Conservation (phyloP, 2,888 invertebrate genomes). For the Phaedon cochleariae region DNA sequence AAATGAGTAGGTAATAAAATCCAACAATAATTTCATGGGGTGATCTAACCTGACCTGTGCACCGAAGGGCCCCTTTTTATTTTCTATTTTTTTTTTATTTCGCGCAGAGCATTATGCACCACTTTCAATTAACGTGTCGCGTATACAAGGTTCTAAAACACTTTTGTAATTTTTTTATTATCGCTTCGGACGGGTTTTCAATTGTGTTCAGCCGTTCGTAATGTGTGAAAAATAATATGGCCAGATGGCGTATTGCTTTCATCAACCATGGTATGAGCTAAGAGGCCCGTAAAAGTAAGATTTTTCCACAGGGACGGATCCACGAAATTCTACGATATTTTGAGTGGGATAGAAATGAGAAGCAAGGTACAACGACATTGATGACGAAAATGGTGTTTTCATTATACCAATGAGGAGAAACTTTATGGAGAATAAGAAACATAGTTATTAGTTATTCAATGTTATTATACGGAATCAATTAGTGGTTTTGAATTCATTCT, state of each 20-base stretch:
- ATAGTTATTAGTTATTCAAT: too few relatives aligned
- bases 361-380: too few relatives aligned
- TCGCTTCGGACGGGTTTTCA: slow-evolving; percentile 33
- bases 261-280: slow-evolving; percentile 23
- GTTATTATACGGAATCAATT: too few relatives aligned
- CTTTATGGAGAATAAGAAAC: too few relatives aligned
- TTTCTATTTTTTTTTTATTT: background rate
- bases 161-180: slow-evolving; percentile 34
- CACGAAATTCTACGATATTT: background rate
- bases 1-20: too few relatives aligned
- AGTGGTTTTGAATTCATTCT: too few relatives aligned
- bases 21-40: too few relatives aligned
- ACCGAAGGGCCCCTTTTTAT: background rate
- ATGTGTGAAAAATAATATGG: slow-evolving; percentile 42
- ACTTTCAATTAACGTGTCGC: slow-evolving; percentile 35
- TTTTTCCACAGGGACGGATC: background rate
- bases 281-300: slow-evolving; percentile 24
- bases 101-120: slow-evolving; percentile 27
- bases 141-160: slow-evolving; percentile 33
- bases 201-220: slow-evolving; percentile 39
- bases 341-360: too few relatives aligned
- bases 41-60: background rate
- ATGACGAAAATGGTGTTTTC: too few relatives aligned
- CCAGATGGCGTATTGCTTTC: slow-evolving; percentile 41
- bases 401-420: too few relatives aligned